phyloP scores from a whole-genome alignment of 2,888 invertebrate species.

The Crioceris asparagi region DNA sequence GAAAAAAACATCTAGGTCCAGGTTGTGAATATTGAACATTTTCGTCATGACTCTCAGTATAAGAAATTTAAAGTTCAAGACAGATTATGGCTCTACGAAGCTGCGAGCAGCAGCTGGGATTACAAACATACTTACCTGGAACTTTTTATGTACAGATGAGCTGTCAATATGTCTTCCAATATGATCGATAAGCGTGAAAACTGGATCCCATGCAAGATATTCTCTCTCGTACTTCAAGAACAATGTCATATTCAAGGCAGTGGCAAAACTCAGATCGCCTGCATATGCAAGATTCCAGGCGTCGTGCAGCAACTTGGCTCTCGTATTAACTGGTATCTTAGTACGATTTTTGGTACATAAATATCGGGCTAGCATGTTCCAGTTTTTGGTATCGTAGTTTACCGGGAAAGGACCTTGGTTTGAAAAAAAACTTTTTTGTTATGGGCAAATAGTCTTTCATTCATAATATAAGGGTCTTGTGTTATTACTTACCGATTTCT shows the following conservation, averaged over 20 bases:
- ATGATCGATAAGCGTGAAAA: constrained; percentile 75
- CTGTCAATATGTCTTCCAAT: constrained; percentile 63
- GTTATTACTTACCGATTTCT: constrained; percentile 60
- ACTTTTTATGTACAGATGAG: constrained; percentile 54
- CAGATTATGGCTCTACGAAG: too few relatives aligned
- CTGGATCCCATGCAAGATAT: constrained; percentile 71
- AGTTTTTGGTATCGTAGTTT: constrained; percentile 68
- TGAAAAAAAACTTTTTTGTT: neutral
- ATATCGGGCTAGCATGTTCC: constrained; percentile 60
- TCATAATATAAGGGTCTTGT: neutral
- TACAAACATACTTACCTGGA: constrained; percentile 48
- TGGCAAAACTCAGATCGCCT: constrained; percentile 62
- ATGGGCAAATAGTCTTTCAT: neutral
- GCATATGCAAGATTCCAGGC: constrained; percentile 65
- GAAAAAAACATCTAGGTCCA: too few relatives aligned
- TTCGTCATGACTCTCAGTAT: too few relatives aligned
- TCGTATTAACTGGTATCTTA: constrained; percentile 57
- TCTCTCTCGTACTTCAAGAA: constrained; percentile 63
- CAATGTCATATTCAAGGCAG: constrained; percentile 69
- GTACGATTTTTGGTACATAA: constrained; percentile 46
- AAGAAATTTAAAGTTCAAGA: too few relatives aligned
- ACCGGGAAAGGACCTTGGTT: constrained; percentile 65
- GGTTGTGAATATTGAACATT: too few relatives aligned
- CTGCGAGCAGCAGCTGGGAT: too few relatives aligned
- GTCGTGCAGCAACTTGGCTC: constrained; percentile 66